Conservation (phyloP, 2,888 invertebrate genomes). For the Caenorhabditis zanzibari region DNA sequence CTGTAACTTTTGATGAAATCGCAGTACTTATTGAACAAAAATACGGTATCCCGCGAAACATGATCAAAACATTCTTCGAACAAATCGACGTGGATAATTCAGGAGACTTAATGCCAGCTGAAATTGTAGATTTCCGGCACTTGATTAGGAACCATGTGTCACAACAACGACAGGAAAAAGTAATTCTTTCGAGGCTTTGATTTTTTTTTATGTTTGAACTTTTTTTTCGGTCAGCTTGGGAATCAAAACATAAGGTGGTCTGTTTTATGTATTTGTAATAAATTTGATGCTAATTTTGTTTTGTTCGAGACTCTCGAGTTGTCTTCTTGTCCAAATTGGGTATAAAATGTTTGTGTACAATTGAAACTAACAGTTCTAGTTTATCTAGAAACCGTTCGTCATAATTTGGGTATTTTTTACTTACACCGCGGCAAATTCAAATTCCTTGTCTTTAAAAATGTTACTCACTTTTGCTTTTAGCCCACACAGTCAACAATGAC, state of each 20-base stretch:
- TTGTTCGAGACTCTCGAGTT: neutral
- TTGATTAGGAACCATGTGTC: slow-evolving; percentile 77
- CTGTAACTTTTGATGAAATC: slow-evolving; percentile 80
- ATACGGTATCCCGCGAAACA: slow-evolving; percentile 76
- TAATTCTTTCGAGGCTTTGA: slow-evolving; percentile 43
- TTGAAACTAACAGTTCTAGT: too few relatives aligned
- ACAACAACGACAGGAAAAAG: slow-evolving; percentile 59
- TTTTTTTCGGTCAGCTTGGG: slow-evolving; percentile 37
- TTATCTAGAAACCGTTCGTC: too few relatives aligned
- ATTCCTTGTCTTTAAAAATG: too few relatives aligned
- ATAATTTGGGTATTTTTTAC: too few relatives aligned
- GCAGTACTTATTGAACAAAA: slow-evolving; percentile 79
- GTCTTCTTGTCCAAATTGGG: too few relatives aligned
- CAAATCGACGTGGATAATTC: slow-evolving; percentile 80
- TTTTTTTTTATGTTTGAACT: slow-evolving; percentile 18
- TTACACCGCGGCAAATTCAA: too few relatives aligned
- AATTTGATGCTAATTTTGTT: slow-evolving; percentile 7
- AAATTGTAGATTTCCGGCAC: slow-evolving; percentile 82
- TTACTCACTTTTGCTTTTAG: neutral
- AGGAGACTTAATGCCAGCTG: slow-evolving; percentile 79
- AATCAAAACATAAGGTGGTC: slow-evolving; percentile 1
- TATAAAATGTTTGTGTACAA: too few relatives aligned
- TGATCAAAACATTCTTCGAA: slow-evolving; percentile 77
- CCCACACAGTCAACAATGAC: slow-evolving; percentile 19
- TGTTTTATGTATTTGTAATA: slow-evolving; percentile 21